A percentile compares a stretch with the other conserved stretches of the same genome.
Evolutionary conservation across 2,113 vertebrate species (phyloP).

Genomic region (Heliornis fulica): DNA sequence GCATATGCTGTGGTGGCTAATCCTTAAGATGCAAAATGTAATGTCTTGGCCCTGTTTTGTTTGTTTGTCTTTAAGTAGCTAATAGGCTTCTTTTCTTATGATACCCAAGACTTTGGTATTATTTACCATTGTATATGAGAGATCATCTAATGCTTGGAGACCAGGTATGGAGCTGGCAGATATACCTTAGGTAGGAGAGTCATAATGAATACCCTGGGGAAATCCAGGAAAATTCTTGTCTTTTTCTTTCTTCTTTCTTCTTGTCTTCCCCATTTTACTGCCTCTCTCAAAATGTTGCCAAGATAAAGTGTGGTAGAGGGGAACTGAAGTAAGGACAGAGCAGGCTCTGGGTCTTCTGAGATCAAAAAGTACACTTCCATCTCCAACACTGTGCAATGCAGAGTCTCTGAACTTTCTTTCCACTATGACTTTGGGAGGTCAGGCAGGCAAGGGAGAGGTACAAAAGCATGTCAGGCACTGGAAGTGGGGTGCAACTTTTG

Average conservation of each 20-base stretch:
- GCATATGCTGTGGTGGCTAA: not conserved
- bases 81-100: not conserved
- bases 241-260: no score
- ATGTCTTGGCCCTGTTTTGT: not conserved
- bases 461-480: not conserved
- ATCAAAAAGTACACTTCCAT: not conserved
- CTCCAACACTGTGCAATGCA: not conserved
- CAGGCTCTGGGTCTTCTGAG: not conserved
- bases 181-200: not conserved
- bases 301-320: not conserved
- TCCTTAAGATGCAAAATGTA: constrained; percentile 21
- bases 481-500: not conserved
- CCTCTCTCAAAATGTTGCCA: not conserved
- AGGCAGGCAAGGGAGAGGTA: not conserved
- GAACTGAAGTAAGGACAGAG: not conserved
- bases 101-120: not conserved
- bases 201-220: accelerated
- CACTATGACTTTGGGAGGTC: not conserved
- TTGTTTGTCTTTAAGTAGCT: not conserved
- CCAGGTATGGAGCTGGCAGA: not conserved
- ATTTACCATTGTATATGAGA: accelerated
- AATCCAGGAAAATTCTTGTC: not conserved
- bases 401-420: not conserved
- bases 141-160: not conserved
- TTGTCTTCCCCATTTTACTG: not conserved